Conservation (phyloP, 1,140 invertebrate species). For the Thaumatotibia leucotreta region DNA sequence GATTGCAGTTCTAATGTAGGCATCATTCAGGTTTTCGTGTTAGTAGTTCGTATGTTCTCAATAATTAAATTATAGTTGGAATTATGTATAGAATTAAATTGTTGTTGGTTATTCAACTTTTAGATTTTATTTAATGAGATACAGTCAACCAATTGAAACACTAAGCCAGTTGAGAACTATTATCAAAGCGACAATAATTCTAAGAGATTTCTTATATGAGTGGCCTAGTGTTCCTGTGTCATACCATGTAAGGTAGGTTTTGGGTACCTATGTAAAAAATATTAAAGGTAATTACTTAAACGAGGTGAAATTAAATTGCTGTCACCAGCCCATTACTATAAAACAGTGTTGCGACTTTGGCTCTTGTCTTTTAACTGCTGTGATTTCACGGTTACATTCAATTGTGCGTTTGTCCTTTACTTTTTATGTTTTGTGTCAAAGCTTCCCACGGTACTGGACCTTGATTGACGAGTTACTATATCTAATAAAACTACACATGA, state of each 20-base stretch:
- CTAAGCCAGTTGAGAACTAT: too few species aligned
- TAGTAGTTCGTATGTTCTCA: neutral
- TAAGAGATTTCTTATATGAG: too few species aligned
- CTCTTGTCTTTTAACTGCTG: neutral
- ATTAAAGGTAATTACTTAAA: too few species aligned
- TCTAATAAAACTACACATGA: neutral
- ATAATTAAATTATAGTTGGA: neutral
- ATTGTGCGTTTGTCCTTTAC: conserved; percentile 1
- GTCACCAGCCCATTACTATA: neutral
- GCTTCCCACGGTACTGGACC: neutral
- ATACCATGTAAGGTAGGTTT: too few species aligned
- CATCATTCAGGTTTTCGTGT: neutral
- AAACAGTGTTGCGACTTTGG: neutral
- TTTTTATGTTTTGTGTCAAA: conserved; percentile 1
- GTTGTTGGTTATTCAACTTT: too few species aligned
- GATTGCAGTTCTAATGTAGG: neutral
- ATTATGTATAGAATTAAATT: too few species aligned
- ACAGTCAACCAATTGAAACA: too few species aligned
- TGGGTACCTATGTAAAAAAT: too few species aligned
- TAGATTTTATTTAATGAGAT: too few species aligned
- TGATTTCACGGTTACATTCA: neutral
- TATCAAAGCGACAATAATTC: too few species aligned
- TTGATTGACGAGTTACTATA: neutral
- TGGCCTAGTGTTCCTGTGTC: too few species aligned
- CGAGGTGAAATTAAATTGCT: neutral